Evolutionary conservation across 2,888 invertebrate species (phyloP).

Genomic region (Synanthedon formicaeformis): DNA sequence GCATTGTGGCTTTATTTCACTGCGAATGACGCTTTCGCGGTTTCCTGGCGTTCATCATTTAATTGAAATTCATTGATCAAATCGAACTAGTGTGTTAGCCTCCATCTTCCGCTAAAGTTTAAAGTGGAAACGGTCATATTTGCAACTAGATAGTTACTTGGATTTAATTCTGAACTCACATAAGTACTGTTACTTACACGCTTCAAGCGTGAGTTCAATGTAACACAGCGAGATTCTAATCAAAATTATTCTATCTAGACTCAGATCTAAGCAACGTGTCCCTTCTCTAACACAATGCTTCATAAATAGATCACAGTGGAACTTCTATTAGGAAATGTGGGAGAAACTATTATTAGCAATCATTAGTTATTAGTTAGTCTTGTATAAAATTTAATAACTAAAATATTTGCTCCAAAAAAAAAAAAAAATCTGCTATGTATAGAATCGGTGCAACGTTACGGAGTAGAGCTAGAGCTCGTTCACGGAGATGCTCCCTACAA

Average conservation of each 20-base stretch:
- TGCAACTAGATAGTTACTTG: background rate
- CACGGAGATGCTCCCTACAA: conserved; percentile 1
- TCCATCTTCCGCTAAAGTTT: background rate
- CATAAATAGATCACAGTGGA: conserved; percentile 35
- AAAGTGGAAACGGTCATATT: background rate
- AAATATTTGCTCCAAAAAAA: too few relatives aligned
- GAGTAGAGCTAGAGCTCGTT: too few relatives aligned
- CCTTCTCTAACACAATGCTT: conserved; percentile 24
- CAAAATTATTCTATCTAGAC: conserved; percentile 16
- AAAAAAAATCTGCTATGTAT: too few relatives aligned
- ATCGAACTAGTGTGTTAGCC: conserved; percentile 1
- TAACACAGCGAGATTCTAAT: conserved; percentile 14
- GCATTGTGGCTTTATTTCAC: conserved; percentile 23
- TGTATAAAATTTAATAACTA: too few relatives aligned
- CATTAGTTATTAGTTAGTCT: too few relatives aligned
- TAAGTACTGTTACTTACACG: background rate
- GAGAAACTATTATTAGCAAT: too few relatives aligned
- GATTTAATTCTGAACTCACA: too few relatives aligned
- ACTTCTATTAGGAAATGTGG: conserved; percentile 2
- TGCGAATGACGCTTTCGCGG: conserved; percentile 13
- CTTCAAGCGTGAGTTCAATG: too few relatives aligned
- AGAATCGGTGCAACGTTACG: too few relatives aligned
- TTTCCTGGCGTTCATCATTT: conserved; percentile 20
- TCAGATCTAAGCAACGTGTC: conserved; percentile 23
- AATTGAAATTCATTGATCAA: conserved; percentile 38